A percentile compares a stretch with the other conserved stretches of the same genome.
These are phyloP conservation scores for Aporophyla nigra DNA, from an alignment of 2,888 invertebrate species.

Conservation along the genomic window DNA sequence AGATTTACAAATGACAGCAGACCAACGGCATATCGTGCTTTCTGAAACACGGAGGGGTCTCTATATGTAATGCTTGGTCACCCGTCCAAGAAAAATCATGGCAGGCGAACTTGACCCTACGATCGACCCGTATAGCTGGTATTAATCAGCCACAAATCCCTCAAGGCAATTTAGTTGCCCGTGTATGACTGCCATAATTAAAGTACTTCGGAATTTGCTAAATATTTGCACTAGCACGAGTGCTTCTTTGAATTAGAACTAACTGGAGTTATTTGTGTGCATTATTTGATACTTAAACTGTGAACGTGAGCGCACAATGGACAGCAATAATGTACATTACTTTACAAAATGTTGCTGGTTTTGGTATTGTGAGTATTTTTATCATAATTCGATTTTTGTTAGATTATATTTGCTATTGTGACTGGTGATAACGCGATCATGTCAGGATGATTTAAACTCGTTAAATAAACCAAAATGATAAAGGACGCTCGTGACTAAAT, in stretches of 20 bases:
- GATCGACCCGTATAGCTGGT: no score
- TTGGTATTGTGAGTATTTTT: not conserved
- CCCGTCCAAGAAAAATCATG: no score
- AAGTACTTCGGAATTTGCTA: conserved; percentile 38
- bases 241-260: conserved; percentile 45
- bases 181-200: conserved; percentile 3
- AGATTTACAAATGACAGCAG: no score
- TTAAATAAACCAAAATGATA: no score
- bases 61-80: no score
- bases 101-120: no score
- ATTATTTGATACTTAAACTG: conserved; percentile 48
- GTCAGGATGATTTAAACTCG: not conserved
- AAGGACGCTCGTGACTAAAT: no score
- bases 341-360: not conserved
- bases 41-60: no score
- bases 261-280: conserved; percentile 24
- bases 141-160: no score
- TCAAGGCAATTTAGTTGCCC: conserved; percentile 12
- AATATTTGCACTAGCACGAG: conserved; percentile 43
- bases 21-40: no score
- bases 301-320: conserved; percentile 34
- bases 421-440: not conserved
- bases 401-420: not conserved
- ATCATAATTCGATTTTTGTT: not conserved
- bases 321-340: not conserved